These are phyloP conservation scores for Pedicia rivosa DNA, from an alignment of 2,888 invertebrate genomes.

Conservation along the genomic window DNA sequence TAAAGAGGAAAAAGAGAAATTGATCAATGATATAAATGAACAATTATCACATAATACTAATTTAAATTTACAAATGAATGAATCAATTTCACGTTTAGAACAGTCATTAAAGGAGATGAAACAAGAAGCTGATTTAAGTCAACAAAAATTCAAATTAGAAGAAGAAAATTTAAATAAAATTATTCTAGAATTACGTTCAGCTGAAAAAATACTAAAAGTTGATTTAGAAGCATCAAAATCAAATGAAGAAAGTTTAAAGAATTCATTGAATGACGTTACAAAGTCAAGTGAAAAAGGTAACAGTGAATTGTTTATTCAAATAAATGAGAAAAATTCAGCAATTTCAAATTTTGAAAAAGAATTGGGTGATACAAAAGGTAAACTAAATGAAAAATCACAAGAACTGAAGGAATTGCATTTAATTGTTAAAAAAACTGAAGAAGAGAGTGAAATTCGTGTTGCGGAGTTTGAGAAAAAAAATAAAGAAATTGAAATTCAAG, in stretches of 20 bases:
- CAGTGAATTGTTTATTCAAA: neutral
- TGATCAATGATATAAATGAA: slow-evolving; percentile 3
- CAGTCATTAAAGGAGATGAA: slow-evolving; percentile 6
- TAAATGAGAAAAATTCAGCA: neutral
- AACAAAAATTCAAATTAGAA: slow-evolving; percentile 4
- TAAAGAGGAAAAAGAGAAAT: slow-evolving; percentile 5
- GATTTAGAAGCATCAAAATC: slow-evolving; percentile 8
- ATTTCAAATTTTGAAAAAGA: no score
- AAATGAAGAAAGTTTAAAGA: slow-evolving; percentile 8
- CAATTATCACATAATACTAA: slow-evolving; percentile 2
- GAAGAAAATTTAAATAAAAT: neutral
- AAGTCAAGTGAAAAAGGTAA: neutral
- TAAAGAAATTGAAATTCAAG: slow-evolving; percentile 5
- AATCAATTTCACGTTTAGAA: slow-evolving; percentile 7
- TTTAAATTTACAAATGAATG: slow-evolving; percentile 6
- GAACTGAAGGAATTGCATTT: slow-evolving; percentile 11
- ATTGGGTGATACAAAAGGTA: neutral
- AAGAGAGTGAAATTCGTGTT: slow-evolving; percentile 1
- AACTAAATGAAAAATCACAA: slow-evolving; percentile 5
- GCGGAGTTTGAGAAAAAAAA: slow-evolving; percentile 3
- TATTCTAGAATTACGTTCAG: neutral
- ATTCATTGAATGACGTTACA: neutral
- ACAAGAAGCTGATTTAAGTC: slow-evolving; percentile 1
- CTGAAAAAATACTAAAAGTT: slow-evolving; percentile 6
- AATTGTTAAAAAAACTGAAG: slow-evolving; percentile 7